Base-by-base conservation (phyloP, 2,888 invertebrate species). In the Ectemnius lituratus region DNA sequence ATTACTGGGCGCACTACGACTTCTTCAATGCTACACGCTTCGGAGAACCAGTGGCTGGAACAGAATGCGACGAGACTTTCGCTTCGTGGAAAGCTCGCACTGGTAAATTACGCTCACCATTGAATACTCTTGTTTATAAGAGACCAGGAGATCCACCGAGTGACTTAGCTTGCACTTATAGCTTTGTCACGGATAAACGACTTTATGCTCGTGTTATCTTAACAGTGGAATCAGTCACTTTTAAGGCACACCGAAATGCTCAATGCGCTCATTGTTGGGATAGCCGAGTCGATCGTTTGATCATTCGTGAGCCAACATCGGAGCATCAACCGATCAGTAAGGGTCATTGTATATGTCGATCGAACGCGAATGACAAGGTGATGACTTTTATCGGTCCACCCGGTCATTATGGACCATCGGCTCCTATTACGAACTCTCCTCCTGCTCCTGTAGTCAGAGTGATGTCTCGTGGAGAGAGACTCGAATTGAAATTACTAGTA, bases 1-100 rank as follows among this genome's bases (percentile, higher is more conserved):
- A 97, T 91, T 97, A 97, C 89, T 97, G 97, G 97, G 97, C 97
- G 0, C 97, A 97, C 88, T 97, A 97, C 87, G 97, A 97, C 88
- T 97, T 97, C 92, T 97, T 97, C 92, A 97, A 97, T 90, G 97
- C 97, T 86, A 97, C 96, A 0, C 94, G 95, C 65, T 95, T 96
- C 79, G 97, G 97, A 0, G 96, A 96, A 78, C 95, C 96, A 0
- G 95, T 97, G 0, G 93, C 94, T 0, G 95, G 94, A 20, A 97
- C 96, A 0, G 94, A 95, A 3, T 98, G 97, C 88, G 97, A 98
- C 86, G 97, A 97, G 88, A 94, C 96, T 1, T 97, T 97, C 88
- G 95, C 96, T 11, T 96, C 97, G 0, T 97, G 97, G 96, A 95
- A 95, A 84, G 94, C 94, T 73, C 92, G 94, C 8, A 94, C 94